A percentile compares a stretch with the other conserved stretches of the same genome.
Conservation (phyloP, 2,797 vertebrate species). For the Notamacropus eugenii region DNA sequence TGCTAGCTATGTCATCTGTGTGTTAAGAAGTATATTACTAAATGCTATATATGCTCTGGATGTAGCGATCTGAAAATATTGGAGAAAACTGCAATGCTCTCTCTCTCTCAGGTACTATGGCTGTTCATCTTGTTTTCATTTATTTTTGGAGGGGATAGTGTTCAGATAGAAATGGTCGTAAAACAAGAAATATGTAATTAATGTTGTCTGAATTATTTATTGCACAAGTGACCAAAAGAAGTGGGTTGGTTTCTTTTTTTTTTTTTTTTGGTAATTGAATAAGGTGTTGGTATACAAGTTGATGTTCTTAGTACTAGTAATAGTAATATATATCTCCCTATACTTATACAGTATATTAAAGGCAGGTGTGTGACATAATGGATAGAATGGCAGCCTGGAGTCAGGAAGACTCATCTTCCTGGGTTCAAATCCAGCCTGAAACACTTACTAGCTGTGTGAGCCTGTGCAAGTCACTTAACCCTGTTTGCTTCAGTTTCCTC, state of each 20-base stretch:
- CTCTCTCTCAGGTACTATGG: background rate
- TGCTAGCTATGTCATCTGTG: background rate
- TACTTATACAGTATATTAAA: background rate
- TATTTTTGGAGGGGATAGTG: background rate
- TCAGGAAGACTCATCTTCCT: background rate
- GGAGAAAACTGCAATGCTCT: background rate
- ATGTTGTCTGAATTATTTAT: background rate
- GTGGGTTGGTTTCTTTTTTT: background rate
- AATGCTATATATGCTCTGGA: background rate
- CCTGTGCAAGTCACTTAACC: background rate
- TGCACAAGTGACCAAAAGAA: background rate
- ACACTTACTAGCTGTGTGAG: background rate
- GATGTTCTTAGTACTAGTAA: background rate
- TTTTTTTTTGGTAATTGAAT: background rate
- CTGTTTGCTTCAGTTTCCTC: too few relatives aligned
- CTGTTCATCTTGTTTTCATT: background rate
- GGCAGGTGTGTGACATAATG: background rate
- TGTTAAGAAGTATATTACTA: background rate
- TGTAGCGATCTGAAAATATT: conserved; percentile 20
- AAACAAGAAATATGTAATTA: background rate
- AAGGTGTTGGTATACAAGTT: background rate
- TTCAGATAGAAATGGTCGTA: background rate
- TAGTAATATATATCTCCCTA: background rate
- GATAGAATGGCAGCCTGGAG: background rate
- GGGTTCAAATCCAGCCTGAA: background rate